Evolutionary conservation across 2,113 vertebrate genomes (phyloP).

Genomic region (Eublepharis macularius): DNA sequence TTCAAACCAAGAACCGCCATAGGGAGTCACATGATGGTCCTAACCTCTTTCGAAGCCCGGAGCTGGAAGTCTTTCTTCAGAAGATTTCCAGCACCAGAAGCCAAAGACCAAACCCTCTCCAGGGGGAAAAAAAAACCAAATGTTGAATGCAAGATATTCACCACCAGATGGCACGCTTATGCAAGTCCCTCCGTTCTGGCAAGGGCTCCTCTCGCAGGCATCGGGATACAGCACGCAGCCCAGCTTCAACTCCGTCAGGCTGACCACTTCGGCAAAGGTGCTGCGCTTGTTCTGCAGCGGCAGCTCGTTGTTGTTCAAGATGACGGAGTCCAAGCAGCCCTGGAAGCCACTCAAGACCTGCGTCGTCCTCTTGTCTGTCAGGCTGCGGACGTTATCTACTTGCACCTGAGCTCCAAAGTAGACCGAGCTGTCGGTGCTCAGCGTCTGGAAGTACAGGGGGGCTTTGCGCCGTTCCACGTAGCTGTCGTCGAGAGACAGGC

Average conservation of each 20-base stretch:
- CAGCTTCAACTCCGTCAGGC: slow-evolving; percentile 90
- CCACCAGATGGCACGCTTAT: slow-evolving; percentile 87
- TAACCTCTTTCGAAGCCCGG: neutral
- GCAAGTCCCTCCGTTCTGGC: slow-evolving; percentile 91
- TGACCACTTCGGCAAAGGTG: slow-evolving; percentile 91
- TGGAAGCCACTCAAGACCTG: slow-evolving; percentile 90
- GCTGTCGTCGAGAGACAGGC: slow-evolving; percentile 91
- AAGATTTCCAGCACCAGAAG: slow-evolving; percentile 44
- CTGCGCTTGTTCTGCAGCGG: slow-evolving; percentile 95
- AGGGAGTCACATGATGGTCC: neutral
- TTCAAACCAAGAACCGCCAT: too few relatives aligned
- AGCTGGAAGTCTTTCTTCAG: too few relatives aligned
- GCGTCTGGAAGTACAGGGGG: slow-evolving; percentile 78
- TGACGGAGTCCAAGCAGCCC: slow-evolving; percentile 93
- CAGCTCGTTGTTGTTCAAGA: slow-evolving; percentile 89
- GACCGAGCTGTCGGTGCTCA: slow-evolving; percentile 83
- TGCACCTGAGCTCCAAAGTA: slow-evolving; percentile 95
- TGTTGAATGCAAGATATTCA: slow-evolving; percentile 66
- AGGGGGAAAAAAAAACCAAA: neutral
- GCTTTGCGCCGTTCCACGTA: slow-evolving; percentile 89
- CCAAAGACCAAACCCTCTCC: neutral
- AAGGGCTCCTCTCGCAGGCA: slow-evolving; percentile 86
- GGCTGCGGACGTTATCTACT: slow-evolving; percentile 80
- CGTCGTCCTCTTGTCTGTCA: slow-evolving; percentile 81
- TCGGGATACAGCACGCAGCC: slow-evolving; percentile 94